Base-by-base conservation (phyloP, 1,140 invertebrate genomes). In the Neoseiulus cucumeris region DNA sequence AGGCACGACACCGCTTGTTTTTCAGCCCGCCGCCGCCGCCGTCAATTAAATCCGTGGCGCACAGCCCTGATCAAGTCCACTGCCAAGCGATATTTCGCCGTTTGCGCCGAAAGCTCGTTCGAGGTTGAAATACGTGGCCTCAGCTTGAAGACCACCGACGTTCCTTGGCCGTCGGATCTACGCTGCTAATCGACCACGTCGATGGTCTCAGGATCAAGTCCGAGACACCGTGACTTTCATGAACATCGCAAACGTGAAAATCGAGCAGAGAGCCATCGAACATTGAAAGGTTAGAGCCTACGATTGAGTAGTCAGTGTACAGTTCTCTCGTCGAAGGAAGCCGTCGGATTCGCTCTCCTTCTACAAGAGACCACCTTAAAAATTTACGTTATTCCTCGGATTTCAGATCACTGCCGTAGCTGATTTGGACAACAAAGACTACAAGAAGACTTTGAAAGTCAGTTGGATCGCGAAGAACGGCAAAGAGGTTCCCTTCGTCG, bases 201-300 rank as follows among this genome's bases (percentile, higher is more conserved):
- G 96, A 99, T 79, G 95, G 92, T 1, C 82, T 85, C 67, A 72
- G 78, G 1, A 79, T 99, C 44, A 86, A 86, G 69, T 86, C 88
- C 74, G 87, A 25, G 85, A 98, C 76, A 92, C 88, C 75, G 85
- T 93, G 0, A 99, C 96, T 0, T 98, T 99, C 71, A 94, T 99
- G 66, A 96, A 98, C 75, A 98, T 93, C 87, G 96, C 96, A 28
- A 99, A 99, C 79, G 72, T 98, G 22, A 78, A 84, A 68, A 92
- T 99, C 68, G 33, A 39, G 83, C 84, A 67, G 86, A 87, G 73
- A 84, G 98, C 67, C 80, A 85, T 68, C 85, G 79, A 79, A 81
- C 76, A 65, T 18, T 29, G 64, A 64, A 45, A 51, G 25, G 66
- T 45, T 17, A 42, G 64, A 47, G 42, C n/a, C n/a, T n/a, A n/a